Conservation (phyloP, 2,888 invertebrate species). For the Crocallis elinguaria region DNA sequence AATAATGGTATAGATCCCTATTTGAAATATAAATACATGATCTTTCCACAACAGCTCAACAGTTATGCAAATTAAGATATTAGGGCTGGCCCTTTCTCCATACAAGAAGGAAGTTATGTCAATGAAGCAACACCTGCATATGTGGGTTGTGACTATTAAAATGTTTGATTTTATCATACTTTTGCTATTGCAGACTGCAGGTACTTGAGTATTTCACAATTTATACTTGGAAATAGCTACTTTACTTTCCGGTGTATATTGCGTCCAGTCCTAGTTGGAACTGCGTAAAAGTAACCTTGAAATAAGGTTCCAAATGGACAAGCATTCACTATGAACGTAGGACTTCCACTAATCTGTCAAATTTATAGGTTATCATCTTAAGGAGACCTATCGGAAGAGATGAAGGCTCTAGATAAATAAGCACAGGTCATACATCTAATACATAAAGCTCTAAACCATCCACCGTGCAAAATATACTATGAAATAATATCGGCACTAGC, state of each 20-base stretch:
- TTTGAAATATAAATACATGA: no score
- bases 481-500: constrained; percentile 63
- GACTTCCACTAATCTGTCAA: constrained; percentile 71
- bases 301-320: constrained; percentile 54
- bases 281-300: constrained; percentile 62
- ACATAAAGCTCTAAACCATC: constrained; percentile 48
- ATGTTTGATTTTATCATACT: not conserved
- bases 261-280: constrained; percentile 40
- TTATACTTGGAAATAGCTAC: not conserved
- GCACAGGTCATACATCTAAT: constrained; percentile 44
- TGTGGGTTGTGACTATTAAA: no score
- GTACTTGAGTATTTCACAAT: not conserved
- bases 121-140: no score
- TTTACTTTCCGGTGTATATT: constrained; percentile 24
- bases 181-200: not conserved
- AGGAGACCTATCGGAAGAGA: constrained; percentile 41
- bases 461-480: constrained; percentile 66
- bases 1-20: no score
- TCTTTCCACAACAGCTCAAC: no score
- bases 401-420: constrained; percentile 46
- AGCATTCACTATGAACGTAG: constrained; percentile 73
- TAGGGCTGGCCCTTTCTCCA: no score
- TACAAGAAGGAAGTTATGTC: no score
- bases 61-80: no score
- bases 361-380: constrained; percentile 77